Conservation (phyloP, 2,888 invertebrate species). For the Lapara coniferarum region DNA sequence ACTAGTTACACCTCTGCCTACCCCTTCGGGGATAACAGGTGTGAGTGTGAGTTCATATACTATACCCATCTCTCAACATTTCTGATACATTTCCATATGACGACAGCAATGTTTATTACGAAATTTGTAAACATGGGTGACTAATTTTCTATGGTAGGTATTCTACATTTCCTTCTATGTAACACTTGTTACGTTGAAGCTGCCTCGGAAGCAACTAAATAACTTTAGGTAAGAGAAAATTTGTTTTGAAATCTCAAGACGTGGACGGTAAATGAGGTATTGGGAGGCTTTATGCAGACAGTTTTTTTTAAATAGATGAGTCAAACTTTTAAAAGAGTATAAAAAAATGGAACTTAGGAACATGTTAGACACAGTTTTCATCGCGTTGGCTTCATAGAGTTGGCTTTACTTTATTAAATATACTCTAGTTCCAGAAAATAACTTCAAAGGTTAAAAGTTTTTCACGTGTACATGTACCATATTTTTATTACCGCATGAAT, state of each 20-base stretch:
- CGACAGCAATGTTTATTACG: conserved; percentile 33
- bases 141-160: conserved; percentile 57
- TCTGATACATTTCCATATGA: conserved; percentile 19
- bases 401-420: not conserved
- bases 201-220: conserved; percentile 69
- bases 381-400: not conserved
- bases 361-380: not conserved
- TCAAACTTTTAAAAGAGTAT: not conserved
- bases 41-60: conserved; percentile 21
- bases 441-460: not conserved
- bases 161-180: conserved; percentile 54
- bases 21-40: too few species aligned
- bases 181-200: conserved; percentile 61
- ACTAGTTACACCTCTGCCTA: too few species aligned
- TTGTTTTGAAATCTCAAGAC: conserved; percentile 62
- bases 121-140: conserved; percentile 45
- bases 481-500: not conserved
- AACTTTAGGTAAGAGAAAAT: conserved; percentile 68
- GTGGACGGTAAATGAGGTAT: conserved; percentile 61
- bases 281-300: conserved; percentile 42
- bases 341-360: conserved; percentile 15
- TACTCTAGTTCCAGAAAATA: not conserved
- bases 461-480: not conserved
- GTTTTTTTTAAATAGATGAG: conserved; percentile 15
- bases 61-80: not conserved